A percentile compares a stretch with the other conserved stretches of the same genome.
These are phyloP conservation scores for Toxostoma redivivum DNA, from an alignment of 2,113 vertebrate genomes.

Conservation along the genomic window DNA sequence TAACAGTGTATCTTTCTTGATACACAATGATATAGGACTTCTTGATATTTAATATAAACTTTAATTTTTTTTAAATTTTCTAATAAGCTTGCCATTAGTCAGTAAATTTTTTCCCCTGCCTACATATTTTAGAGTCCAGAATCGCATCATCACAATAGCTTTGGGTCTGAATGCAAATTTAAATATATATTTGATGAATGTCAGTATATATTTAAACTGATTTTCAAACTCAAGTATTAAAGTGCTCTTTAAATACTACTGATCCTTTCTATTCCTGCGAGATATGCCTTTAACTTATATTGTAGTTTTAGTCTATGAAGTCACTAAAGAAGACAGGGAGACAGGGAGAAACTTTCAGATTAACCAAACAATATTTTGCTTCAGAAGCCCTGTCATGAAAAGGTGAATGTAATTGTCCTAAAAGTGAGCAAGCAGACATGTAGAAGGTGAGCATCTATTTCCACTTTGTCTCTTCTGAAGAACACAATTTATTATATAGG, in stretches of 20 bases:
- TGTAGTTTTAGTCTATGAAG: neutral
- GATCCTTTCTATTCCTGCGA: neutral
- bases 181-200: neutral
- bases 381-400: neutral
- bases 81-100: neutral
- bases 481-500: neutral
- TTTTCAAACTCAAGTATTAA: neutral
- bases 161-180: neutral
- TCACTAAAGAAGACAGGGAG: neutral
- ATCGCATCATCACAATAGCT: neutral
- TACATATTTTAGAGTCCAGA: neutral
- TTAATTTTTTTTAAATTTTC: neutral
- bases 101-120: neutral
- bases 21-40: neutral
- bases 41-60: neutral
- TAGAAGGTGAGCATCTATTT: neutral
- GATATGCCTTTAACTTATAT: neutral
- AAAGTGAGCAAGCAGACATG: neutral
- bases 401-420: neutral
- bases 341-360: neutral
- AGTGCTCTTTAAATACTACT: neutral
- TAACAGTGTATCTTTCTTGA: neutral
- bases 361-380: neutral
- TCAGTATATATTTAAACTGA: neutral
- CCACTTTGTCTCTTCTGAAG: neutral